Evolutionary conservation across 2,113 vertebrate genomes (phyloP), one percentile per base, ranked within the genome.

Genomic region (Oryzias curvinotus): DNA sequence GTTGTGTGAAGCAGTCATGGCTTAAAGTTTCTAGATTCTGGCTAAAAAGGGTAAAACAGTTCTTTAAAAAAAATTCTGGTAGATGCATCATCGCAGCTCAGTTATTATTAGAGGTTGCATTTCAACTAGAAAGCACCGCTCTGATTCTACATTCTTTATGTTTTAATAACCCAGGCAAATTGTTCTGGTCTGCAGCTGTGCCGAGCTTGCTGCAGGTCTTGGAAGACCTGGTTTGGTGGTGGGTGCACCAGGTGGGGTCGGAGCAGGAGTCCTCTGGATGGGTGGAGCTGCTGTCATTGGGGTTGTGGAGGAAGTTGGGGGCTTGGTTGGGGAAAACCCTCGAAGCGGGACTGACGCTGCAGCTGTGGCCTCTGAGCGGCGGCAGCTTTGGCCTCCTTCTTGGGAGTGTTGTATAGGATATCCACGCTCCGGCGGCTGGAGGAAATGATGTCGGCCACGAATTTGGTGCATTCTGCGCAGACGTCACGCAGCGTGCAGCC

Each of bases 351-450:
- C n/a, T 78, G 77, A 1, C 57, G 77, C 42, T 77, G 77, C 53
- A 76, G 65, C 61, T 58, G 81, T 1, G 81, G 71, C 41, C 77
- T 68, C 59, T 52, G 73, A 15, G 75, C 54, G 16, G 62, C 26
- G 2, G 60, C 19, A 18, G 74, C 58, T 54, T 21, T 65, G 59
- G 78, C 82, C 59, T 90, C 85, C 64, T 90, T 90, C 81, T 87
- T 89, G 0, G 93, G 93, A 0, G 92, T 93, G 71, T 92, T 89
- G 65, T 98, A 94, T 75, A 96, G 93, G 42, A 95, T 89, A 42
- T 96, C 95, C 86, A 98, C 85, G 14, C 97, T 98, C 59, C 92
- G 94, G 59, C 96, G 94, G 84, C 97, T 98, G 71, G 96, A 98
- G 57, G 90, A 91, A 51, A 97, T 90, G 14, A 99, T 94, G 0